phyloP scores from a whole-genome alignment of 1,140 invertebrate species.

The Eriocheir sinensis region DNA sequence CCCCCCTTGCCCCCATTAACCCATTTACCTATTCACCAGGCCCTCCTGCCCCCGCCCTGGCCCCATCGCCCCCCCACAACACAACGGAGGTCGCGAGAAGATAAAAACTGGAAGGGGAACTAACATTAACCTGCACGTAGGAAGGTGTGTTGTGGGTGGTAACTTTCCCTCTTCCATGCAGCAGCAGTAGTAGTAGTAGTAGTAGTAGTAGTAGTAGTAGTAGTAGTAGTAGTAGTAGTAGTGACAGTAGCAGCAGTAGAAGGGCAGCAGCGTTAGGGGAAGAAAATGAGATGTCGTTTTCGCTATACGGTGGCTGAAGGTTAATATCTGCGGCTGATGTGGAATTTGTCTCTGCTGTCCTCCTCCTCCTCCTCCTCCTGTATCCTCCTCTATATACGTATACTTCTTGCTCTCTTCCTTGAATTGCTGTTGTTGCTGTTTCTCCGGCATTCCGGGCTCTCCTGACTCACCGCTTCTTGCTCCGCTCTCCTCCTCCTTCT shows the following conservation, averaged over 20 bases:
- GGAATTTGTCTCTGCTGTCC: background rate
- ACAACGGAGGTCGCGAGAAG: background rate
- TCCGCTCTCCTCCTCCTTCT: background rate
- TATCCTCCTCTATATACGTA: background rate
- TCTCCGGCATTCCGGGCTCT: too few species aligned
- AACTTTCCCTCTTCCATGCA: background rate
- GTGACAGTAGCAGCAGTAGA: background rate
- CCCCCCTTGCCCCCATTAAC: background rate
- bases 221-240: constrained; percentile 38
- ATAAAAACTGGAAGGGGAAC: constrained; percentile 47
- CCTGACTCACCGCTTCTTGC: background rate
- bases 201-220: constrained; percentile 41
- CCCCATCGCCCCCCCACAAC: background rate
- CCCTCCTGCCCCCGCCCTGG: background rate
- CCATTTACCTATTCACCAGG: constrained; percentile 42
- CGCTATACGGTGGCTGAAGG: background rate
- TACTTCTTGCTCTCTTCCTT: background rate
- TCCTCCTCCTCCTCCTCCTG: background rate
- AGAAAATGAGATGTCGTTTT: background rate
- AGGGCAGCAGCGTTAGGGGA: background rate
- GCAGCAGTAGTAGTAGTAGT: constrained; percentile 28
- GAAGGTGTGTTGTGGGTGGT: background rate
- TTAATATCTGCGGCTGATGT: constrained; percentile 13
- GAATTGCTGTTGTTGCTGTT: background rate
- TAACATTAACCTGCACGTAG: constrained; percentile 31